Conservation (phyloP, 2,888 invertebrate species). For the Argyra leucocephala region DNA sequence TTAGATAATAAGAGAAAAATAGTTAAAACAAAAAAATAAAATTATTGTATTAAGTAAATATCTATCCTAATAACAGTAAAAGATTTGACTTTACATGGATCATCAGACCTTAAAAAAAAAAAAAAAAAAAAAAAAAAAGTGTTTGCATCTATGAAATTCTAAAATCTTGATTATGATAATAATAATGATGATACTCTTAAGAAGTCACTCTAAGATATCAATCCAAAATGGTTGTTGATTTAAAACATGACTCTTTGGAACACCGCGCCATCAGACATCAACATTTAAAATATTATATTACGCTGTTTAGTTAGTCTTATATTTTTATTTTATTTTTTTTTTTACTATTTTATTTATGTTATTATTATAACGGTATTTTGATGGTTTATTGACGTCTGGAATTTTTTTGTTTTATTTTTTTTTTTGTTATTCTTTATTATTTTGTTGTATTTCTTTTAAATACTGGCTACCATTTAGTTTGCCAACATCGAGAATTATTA, state of each 20-base stretch:
- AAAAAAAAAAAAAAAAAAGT: no score
- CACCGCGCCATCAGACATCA: background rate
- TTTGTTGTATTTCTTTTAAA: background rate
- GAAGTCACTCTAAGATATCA: background rate
- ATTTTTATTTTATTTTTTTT: no score
- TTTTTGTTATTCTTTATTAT: background rate
- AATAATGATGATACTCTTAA: background rate
- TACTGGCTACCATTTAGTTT: background rate
- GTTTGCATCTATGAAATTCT: background rate
- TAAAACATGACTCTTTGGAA: no score
- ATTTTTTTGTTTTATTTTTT: background rate
- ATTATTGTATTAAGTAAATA: background rate
- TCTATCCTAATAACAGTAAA: background rate
- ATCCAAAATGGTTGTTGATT: no score
- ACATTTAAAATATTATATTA: background rate
- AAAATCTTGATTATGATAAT: no score
- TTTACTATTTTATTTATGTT: background rate
- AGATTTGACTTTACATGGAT: background rate
- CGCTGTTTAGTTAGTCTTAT: background rate
- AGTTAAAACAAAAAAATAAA: no score
- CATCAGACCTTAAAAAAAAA: background rate
- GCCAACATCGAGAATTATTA: no score
- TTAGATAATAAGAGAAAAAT: background rate
- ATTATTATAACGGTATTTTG: background rate
- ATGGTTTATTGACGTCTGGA: conserved; percentile 6